Base-by-base conservation (phyloP, 2,113 vertebrate genomes). In the Neogobius melanostomus region DNA sequence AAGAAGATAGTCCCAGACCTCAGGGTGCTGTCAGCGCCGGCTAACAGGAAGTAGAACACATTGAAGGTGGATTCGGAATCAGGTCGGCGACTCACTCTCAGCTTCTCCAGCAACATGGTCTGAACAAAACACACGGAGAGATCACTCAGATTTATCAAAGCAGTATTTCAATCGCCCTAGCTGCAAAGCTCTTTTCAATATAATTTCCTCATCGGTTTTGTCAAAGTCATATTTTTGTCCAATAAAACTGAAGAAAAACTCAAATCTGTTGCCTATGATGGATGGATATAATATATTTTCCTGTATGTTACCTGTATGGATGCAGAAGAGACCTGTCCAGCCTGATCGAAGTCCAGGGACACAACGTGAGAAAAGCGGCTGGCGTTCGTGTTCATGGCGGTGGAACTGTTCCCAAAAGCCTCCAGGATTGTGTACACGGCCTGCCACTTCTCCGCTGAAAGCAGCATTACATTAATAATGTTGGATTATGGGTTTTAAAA, bases 91-190 rank as follows among this genome's bases (percentile, higher is more conserved):
- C 93, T 93, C 12, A 98, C 97, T 0, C 98, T 88, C 65, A 97
- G 90, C 76, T 97, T 98, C 90, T 99, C 98, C 87, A 99, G 90
- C 72, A 99, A 91, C 95, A 99, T 95, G 0, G 97, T 98, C 98
- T 99, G 67, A 6, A 14, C 2, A 63, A 4, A 4, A 68, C 12
- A 59, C n/a, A 42, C 3, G 6, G 68, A 6, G 63, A 53, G 59
- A 15, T 42, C 36, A 0, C 9, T 21, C 0, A 21, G 45, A 9
- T 8, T 56, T 28, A 52, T 21, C 17, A 53, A 10, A 0, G 14
- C 21, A 11, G 3, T 36, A 36, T 36, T 36, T 36, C 28, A 36
- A 36, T 3, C 3, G 28, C 28, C 4, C 3, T 36, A 36, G 28
- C 28, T 5, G 3, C 28, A 36, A 36, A 36, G 28, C 28, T 36